Percentiles rank a stretch among this genome's conserved stretches.
Conservation (phyloP, 2,797 vertebrate species). For the Falco cherrug region DNA sequence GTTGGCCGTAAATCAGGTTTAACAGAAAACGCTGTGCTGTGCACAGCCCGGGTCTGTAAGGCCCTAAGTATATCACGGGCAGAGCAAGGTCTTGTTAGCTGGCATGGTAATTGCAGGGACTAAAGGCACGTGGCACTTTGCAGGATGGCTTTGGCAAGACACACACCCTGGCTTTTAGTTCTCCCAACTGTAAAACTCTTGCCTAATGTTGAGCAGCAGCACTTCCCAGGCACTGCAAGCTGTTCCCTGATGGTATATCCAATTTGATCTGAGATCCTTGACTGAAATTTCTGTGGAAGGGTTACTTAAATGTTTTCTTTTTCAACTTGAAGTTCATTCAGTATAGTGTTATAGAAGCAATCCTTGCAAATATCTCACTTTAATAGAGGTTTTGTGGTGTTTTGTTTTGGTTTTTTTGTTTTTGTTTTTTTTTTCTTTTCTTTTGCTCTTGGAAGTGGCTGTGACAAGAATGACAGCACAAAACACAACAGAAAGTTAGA, state of each 20-base stretch:
- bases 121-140: not conserved
- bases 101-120: not conserved
- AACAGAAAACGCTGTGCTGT: not conserved
- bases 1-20: not conserved
- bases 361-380: not conserved
- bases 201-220: not conserved
- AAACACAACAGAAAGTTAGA: conserved; percentile 12
- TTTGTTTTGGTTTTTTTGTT: no score
- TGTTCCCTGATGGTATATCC: not conserved
- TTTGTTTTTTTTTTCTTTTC: not conserved
- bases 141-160: not conserved
- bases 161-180: not conserved
- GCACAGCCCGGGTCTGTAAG: not conserved
- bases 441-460: not conserved
- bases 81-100: not conserved
- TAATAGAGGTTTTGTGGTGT: not conserved
- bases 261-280: not conserved
- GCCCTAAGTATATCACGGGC: not conserved
- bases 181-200: not conserved
- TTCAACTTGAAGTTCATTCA: not conserved
- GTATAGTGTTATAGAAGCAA: not conserved
- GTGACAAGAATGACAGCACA: conserved; percentile 16
- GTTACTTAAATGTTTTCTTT: not conserved
- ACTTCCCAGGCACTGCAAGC: not conserved
- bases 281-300: conserved; percentile 9